Evolutionary conservation across 2,888 invertebrate genomes (phyloP).

Genomic region (Mechanitis mazaeus): DNA sequence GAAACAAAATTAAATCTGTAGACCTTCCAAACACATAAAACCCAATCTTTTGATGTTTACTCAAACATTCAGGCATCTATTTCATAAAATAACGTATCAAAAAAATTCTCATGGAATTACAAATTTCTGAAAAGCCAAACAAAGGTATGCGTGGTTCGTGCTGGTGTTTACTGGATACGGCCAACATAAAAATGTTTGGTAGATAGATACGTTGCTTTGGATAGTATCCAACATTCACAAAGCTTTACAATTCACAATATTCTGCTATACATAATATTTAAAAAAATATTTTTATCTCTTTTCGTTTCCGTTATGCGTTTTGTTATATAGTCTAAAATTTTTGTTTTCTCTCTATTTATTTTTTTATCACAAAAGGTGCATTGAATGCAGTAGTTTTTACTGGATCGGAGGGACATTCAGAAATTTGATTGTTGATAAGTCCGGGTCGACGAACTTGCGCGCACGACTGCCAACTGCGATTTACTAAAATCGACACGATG

Average conservation of each 20-base stretch:
- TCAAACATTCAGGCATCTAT: conserved; percentile 15
- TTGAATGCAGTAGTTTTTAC: conserved; percentile 35
- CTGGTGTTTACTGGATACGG: conserved; percentile 50
- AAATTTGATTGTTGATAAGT: conserved; percentile 66
- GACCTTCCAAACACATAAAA: not conserved
- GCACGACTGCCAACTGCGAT: conserved; percentile 61
- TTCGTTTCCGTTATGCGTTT: too few relatives aligned
- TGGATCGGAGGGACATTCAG: conserved; percentile 40
- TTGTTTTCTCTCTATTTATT: too few relatives aligned
- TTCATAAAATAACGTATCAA: conserved; percentile 20
- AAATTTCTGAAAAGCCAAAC: conserved; percentile 41
- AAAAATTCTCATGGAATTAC: conserved; percentile 26
- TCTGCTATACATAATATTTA: not conserved
- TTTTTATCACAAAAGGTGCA: conserved; percentile 7
- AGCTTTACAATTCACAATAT: not conserved
- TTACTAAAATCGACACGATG: conserved; percentile 55
- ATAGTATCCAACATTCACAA: conserved; percentile 43
- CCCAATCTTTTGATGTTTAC: conserved; percentile 7
- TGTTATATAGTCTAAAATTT: too few relatives aligned
- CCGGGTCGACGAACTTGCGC: conserved; percentile 64
- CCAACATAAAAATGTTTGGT: conserved; percentile 41
- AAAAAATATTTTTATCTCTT: not conserved
- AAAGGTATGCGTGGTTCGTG: conserved; percentile 42
- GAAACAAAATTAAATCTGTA: too few relatives aligned
- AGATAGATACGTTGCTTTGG: conserved; percentile 40